Evolutionary conservation across 2,113 vertebrate species (phyloP).

Genomic region (Rhineura floridana): DNA sequence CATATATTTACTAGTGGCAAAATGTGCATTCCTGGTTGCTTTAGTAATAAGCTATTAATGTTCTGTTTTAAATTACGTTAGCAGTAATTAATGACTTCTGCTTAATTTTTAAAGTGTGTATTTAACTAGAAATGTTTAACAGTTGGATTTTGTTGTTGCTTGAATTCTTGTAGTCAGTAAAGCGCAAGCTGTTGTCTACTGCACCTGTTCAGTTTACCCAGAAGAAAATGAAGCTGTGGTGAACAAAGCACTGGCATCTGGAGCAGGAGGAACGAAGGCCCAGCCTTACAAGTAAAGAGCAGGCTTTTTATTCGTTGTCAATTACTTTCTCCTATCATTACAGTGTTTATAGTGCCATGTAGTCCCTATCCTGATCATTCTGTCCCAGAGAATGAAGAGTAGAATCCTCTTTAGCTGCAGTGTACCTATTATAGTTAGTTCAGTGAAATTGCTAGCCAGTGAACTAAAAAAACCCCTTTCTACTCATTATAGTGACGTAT

Average conservation of each 20-base stretch:
- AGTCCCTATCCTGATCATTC: background rate
- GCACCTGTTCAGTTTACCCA: conserved; percentile 84
- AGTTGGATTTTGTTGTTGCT: background rate
- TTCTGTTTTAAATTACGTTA: background rate
- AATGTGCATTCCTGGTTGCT: background rate
- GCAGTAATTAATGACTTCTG: background rate
- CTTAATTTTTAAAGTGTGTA: background rate
- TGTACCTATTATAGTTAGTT: background rate
- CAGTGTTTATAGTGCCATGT: background rate
- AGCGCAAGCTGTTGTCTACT: conserved; percentile 84
- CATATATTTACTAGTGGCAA: too few relatives aligned
- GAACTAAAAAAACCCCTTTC: background rate
- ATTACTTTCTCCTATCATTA: background rate
- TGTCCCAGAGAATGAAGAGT: background rate
- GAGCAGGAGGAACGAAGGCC: conserved; percentile 67
- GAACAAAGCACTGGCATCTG: conserved; percentile 77
- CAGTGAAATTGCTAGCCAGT: background rate
- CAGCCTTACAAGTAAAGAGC: conserved; percentile 81
- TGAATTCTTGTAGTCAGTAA: conserved; percentile 78
- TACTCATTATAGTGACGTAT: background rate
- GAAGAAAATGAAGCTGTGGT: conserved; percentile 89
- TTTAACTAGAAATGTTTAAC: conserved; percentile 12
- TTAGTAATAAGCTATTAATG: background rate
- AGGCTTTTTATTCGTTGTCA: background rate
- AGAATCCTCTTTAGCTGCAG: background rate